Evolutionary conservation across 2,113 vertebrate genomes (phyloP), one percentile per base, ranked within the genome.

Genomic region (Cricetomys ansorgei): DNA sequence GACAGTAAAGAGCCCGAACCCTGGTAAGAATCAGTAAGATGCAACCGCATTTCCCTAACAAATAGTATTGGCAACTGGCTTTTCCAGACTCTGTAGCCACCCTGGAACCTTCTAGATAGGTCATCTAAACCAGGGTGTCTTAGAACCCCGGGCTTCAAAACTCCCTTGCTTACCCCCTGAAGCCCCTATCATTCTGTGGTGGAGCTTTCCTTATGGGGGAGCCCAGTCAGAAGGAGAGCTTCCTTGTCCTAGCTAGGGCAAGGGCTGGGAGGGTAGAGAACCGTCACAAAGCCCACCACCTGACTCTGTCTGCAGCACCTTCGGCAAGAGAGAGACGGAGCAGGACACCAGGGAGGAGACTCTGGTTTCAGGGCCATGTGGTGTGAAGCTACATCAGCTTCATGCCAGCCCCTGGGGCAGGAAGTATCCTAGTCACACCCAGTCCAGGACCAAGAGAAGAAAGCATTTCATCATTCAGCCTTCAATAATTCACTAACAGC

Each of bases 401-500:
- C 73, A 83, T 7, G 45, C 31, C 55, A 81, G 31, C 43, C 50
- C 93, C 45, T 90, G 69, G 53, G 70, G 87, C 40, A 92, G 65
- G 73, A 88, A 95, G 21, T 19, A 6, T 64, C 81, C 89, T 31
- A 62, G 43, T 59, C 11, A 70, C 79, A 57, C 0, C 0, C 70
- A 73, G 15, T 37, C n/a, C 65, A 7, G 75, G 37, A 16, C 16
- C 0, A 6, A 40, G 3, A 21, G 3, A 40, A 83, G 83, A 83
- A 83, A 79, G 43, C 23, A 23, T 79, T 94, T 94, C 55, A 91
- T 80, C 45, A 40, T 59, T 88, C 77, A 79, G 67, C 89, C 91
- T 76, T 88, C 72, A 93, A 3, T 62, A 77, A 81, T 87, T 70
- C 8, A 80, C 62, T 43, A 84, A 93, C 12, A 92, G 48, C 92